Evolutionary conservation across 1,140 invertebrate genomes (phyloP), one percentile per base, ranked within the genome.

Genomic region (Tetranychus cinnabarinus): DNA sequence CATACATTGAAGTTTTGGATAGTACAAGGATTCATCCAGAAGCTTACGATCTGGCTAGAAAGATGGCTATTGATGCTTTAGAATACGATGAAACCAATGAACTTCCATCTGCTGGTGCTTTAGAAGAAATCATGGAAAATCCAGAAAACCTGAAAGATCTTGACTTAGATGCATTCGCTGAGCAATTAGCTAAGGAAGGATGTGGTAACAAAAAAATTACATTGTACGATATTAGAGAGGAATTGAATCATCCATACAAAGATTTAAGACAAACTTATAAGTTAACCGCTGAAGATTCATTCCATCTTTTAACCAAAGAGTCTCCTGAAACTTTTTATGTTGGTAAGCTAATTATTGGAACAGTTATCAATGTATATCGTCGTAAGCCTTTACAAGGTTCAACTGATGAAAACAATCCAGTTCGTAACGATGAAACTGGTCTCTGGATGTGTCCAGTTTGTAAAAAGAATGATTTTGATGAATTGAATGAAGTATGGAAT

Each of bases 21-120:
- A 91, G 91, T 0, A 96, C 96, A 0, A 77, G 96, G 64, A 91
- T 99, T 0, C 96, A 99, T 76, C 95, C 95, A 0, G 96, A 99
- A 74, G 92, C 90, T 0, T 99, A 98, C 68, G 95, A 98, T 71
- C 97, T 93, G 93, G 96, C 96, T 0, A 75, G 92, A 33, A 99
- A 99, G 76, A 99, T 99, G 93, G 96, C 95, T 3, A 90, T 97
- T 0, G 96, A 99, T 77, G 96, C 96, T 7, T 74, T 98, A 12
- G 96, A 99, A 66, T 96, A 97, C 66, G 93, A 97, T 67, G 90
- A 95, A 67, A 90, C 95, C 67, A 76, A 76, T 42, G 77, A 79
- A 64, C 75, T 74, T n/a, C 96, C 98, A 77, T 91, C 93, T 0
- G 89, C 91, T 0, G 87, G 87, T 3, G 93, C 95, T 23, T 73